phyloP scores from a whole-genome alignment of 2,113 vertebrate species.

The Eulemur rufifrons region DNA sequence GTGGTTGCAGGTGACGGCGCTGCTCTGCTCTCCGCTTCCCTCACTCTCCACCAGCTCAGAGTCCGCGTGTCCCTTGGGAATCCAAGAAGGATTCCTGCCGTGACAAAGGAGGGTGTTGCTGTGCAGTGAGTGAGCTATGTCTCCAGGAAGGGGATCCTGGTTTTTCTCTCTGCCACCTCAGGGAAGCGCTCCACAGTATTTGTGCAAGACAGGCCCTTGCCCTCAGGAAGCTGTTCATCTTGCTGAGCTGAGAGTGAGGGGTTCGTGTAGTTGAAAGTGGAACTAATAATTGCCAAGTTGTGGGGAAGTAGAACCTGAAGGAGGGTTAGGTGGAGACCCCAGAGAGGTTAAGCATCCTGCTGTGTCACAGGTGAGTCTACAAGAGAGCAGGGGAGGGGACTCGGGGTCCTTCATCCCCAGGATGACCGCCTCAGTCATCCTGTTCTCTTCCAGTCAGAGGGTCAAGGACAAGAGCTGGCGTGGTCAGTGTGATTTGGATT shows the following conservation, averaged over 20 bases:
- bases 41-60: background rate
- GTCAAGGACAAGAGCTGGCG: background rate
- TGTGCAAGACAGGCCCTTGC: background rate
- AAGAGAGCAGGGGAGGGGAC: background rate
- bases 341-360: background rate
- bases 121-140: too few relatives aligned
- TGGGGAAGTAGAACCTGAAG: background rate
- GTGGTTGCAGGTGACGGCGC: background rate
- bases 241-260: background rate
- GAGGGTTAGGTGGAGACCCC: background rate
- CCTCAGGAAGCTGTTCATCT: background rate
- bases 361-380: background rate
- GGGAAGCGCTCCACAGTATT: fast-evolving
- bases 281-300: background rate
- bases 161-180: background rate
- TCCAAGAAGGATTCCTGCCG: background rate
- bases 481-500: background rate
- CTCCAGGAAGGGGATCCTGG: background rate
- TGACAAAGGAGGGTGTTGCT: background rate
- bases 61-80: too few relatives aligned
- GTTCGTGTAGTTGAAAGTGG: background rate
- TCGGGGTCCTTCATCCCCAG: background rate
- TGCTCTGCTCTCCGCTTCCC: background rate
- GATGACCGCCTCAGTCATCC: background rate
- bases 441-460: background rate